These are phyloP conservation scores for Galleria mellonella DNA, from an alignment of 1,140 invertebrate genomes.

Conservation along the genomic window DNA sequence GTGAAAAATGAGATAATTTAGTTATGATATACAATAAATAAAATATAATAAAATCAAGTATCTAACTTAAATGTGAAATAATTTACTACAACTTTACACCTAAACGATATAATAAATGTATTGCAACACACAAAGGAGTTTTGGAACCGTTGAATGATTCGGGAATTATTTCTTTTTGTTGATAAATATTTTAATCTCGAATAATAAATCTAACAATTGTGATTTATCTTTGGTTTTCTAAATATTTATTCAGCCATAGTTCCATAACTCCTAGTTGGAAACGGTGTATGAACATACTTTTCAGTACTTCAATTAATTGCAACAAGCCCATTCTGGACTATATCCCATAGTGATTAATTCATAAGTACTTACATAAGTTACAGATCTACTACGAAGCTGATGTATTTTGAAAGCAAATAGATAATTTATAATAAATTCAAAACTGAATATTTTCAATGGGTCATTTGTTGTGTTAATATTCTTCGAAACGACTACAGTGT, in stretches of 20 bases:
- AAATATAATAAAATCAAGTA: conserved; percentile 64
- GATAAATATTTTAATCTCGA: conserved; percentile 40
- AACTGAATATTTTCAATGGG: conserved; percentile 11
- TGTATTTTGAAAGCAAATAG: conserved; percentile 65
- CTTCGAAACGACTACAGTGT: too few relatives aligned
- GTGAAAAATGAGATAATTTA: conserved; percentile 64
- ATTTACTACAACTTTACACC: conserved; percentile 71
- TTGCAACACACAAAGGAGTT: conserved; percentile 71
- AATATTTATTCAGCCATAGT: conserved; percentile 44
- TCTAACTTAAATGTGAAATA: conserved; percentile 69
- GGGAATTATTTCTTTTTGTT: conserved; percentile 46
- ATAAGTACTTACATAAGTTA: conserved; percentile 73
- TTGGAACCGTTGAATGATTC: conserved; percentile 62
- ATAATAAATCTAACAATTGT: conserved; percentile 61
- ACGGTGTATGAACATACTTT: conserved; percentile 25
- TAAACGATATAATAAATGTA: conserved; percentile 68
- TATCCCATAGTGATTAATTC: conserved; percentile 44
- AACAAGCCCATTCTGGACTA: conserved; percentile 23
- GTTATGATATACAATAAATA: conserved; percentile 65
- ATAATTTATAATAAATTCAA: conserved; percentile 53
- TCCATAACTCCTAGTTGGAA: conserved; percentile 63
- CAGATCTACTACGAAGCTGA: conserved; percentile 71
- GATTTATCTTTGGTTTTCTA: conserved; percentile 70
- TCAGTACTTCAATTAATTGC: conserved; percentile 3
- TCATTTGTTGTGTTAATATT: conserved; percentile 1